These are phyloP conservation scores for Proteles cristata DNA, from an alignment of 2,113 vertebrate genomes.

Conservation along the genomic window DNA sequence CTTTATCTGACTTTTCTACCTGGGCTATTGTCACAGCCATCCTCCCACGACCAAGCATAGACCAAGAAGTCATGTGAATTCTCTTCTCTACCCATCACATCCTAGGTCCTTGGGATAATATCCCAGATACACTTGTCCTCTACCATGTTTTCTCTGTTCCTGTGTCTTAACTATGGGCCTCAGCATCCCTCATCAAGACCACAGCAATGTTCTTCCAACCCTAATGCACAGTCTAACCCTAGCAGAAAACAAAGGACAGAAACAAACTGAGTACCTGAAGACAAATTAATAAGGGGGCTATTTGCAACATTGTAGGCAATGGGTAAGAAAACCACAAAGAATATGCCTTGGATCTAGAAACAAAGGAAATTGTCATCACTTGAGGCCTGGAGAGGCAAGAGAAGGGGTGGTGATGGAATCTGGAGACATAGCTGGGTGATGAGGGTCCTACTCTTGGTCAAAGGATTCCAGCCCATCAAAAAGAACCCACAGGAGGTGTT, in stretches of 20 bases:
- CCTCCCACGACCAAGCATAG: not conserved
- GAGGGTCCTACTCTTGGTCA: not conserved
- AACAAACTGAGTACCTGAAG: not conserved
- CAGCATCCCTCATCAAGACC: not conserved
- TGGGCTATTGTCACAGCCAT: not conserved
- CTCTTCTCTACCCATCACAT: not conserved
- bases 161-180: not conserved
- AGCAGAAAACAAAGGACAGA: not conserved
- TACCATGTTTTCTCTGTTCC: not conserved
- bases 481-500: not conserved
- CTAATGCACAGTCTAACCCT: not conserved
- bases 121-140: too few species aligned
- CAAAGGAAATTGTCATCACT: not conserved
- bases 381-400: not conserved
- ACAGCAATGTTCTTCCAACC: not conserved
- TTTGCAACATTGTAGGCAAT: not conserved
- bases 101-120: not conserved
- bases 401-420: not conserved
- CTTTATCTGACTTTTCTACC: not conserved
- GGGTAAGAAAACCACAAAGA: not conserved
- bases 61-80: not conserved
- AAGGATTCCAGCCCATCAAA: not conserved
- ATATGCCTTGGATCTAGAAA: not conserved
- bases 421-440: not conserved
- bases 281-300: not conserved